Conservation (phyloP, 1,140 invertebrate genomes). For the Procambarus clarkii region DNA sequence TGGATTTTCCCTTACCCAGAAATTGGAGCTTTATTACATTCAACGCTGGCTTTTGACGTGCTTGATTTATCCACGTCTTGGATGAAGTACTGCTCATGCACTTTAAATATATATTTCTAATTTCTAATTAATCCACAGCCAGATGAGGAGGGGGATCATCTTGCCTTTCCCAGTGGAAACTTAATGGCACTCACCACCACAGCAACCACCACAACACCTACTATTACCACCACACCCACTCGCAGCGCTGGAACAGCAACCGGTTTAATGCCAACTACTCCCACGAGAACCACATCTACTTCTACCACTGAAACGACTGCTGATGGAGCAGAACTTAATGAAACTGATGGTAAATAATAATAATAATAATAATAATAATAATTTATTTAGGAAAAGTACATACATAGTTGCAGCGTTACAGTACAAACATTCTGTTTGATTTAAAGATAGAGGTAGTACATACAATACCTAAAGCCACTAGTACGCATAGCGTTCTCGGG, state of each 20-base stretch:
- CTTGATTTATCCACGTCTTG: too few species aligned
- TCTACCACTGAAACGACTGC: conserved; percentile 6
- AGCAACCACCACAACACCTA: conserved; percentile 19
- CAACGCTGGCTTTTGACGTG: too few species aligned
- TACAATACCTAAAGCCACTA: too few species aligned
- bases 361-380: too few species aligned
- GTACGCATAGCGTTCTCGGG: too few species aligned
- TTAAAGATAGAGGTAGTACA: too few species aligned
- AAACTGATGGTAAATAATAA: conserved; percentile 24
- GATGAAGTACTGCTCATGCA: too few species aligned
- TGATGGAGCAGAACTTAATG: conserved; percentile 11
- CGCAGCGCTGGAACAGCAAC: neutral
- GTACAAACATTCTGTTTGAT: too few species aligned
- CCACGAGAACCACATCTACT: neutral
- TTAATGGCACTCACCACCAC: conserved; percentile 22
- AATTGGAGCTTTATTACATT: too few species aligned
- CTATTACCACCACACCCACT: conserved; percentile 22
- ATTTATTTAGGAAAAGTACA: too few species aligned
- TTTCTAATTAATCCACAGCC: conserved; percentile 31
- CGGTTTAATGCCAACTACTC: conserved; percentile 1
- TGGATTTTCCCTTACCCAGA: too few species aligned
- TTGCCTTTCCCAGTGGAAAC: conserved; percentile 3
- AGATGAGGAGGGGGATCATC: conserved; percentile 6
- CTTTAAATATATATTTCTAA: neutral
- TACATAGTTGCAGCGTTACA: too few species aligned